Base-by-base conservation (phyloP, 2,797 vertebrate genomes). In the Diceros bicornis region DNA sequence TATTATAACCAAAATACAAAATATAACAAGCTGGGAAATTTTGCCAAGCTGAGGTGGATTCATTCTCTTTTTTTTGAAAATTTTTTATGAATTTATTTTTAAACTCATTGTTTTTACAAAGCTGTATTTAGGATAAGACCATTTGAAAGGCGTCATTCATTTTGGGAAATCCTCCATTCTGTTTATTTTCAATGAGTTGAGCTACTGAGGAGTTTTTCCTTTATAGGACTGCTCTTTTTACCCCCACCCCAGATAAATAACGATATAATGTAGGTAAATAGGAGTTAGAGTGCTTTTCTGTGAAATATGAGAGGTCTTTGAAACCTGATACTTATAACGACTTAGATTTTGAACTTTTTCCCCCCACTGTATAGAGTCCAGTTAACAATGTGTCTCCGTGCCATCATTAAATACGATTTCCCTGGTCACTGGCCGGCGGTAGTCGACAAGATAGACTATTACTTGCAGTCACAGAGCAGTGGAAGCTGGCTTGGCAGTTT, bases 391-490 rank as follows among this genome's bases (percentile, higher is more conserved):
- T 99, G 99, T 96, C 98, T 99, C 93, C 99, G 99, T 88, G 99
- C 99, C 88, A 99, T 99, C 98, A 99, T 99, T 96, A 99, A 99
- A 87, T 99, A 99, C 0, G 99, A 99, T 98, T 99, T 99, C 97
- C 99, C 99, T 0, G 99, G 99, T 71, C 99, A 99, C 47, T 99
- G 99, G 99, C 99, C 99, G 0, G 99, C 99, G 0, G 99, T 99
- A 3, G 99, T 99, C n/a, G 99, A 99, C 98, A 99, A 99, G 98
- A 99, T 99, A 84, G 99, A 99, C 89, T 98, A 99, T 97, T 99
- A 99, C 97, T 98, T 99, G 97, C 99, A 99, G 96, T 99, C 99
- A 41, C 99, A 99, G 97, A 99, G 99, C 99, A 99, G 99, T 11
- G 99, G 99, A 92, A 99, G 99, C 98, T 99, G 99, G 99, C 99